Conservation (phyloP, 1,140 invertebrate species). For the Hermetia illucens region DNA sequence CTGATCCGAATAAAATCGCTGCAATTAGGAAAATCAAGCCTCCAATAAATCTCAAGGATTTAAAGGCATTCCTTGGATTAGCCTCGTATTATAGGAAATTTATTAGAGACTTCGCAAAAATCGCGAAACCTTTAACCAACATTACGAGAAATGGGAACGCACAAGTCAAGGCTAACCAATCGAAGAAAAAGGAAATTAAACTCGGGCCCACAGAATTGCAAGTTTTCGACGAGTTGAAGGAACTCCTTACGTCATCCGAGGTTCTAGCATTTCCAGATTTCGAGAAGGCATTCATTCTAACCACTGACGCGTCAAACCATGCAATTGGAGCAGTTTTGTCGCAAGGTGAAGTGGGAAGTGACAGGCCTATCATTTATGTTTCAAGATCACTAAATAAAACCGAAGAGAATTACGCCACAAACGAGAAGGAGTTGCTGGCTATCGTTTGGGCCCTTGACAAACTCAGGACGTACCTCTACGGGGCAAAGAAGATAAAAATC, state of each 20-base stretch:
- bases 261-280: conserved; percentile 27
- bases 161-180: conserved; percentile 4
- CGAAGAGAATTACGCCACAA: conserved; percentile 12
- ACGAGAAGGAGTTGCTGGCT: conserved; percentile 13
- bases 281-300: too few species aligned
- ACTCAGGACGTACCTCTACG: too few species aligned
- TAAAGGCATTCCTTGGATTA: too few species aligned
- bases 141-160: conserved; percentile 1
- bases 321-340: conserved; percentile 18
- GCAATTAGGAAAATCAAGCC: too few species aligned
- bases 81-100: too few species aligned
- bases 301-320: conserved; percentile 12
- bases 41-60: too few species aligned
- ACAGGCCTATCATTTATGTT: conserved; percentile 18
- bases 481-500: conserved; percentile 6
- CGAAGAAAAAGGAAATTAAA: not conserved
- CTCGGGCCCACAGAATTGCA: conserved; percentile 9
- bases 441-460: conserved; percentile 24
- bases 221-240: conserved; percentile 27
- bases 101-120: not conserved
- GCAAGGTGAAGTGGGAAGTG: conserved; percentile 16
- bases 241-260: conserved; percentile 24
- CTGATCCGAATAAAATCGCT: too few species aligned
- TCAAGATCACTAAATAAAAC: conserved; percentile 15
- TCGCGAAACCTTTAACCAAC: not conserved